Evolutionary conservation across 2,797 vertebrate species (phyloP).

Genomic region (Lagorchestes hirsutus): DNA sequence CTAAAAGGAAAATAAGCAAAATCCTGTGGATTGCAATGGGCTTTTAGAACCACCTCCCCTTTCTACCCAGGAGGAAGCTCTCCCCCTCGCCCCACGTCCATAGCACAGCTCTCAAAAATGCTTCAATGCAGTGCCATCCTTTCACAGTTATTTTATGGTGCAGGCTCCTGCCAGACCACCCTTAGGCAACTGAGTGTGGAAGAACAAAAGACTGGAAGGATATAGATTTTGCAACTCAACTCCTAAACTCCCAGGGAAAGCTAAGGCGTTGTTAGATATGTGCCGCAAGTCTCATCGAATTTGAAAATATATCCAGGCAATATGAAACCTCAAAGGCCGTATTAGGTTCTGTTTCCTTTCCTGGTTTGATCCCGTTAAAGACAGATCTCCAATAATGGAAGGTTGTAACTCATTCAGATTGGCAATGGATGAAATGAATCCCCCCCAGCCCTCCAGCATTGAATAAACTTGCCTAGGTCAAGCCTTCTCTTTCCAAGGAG

Average conservation of each 20-base stretch:
- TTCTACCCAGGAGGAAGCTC: not conserved
- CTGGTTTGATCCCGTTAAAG: not conserved
- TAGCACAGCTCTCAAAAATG: not conserved
- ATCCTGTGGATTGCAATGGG: not conserved
- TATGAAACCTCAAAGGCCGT: not conserved
- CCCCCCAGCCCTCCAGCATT: not conserved
- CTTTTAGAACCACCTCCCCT: not conserved
- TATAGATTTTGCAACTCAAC: not conserved
- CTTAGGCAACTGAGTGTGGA: not conserved
- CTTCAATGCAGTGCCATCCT: not conserved
- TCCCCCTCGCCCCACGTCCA: not conserved
- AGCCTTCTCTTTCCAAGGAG: not conserved
- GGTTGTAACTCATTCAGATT: not conserved
- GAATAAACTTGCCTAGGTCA: not conserved
- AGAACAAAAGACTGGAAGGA: not conserved
- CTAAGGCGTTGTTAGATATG: not conserved
- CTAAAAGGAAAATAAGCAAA: slow-evolving; percentile 2
- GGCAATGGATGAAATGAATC: not conserved
- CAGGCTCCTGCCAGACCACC: slow-evolving; percentile 3
- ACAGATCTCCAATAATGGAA: not conserved
- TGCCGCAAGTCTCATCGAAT: not conserved
- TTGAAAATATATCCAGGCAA: not conserved
- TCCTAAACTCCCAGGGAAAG: not conserved
- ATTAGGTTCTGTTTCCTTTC: not conserved
- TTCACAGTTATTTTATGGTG: not conserved